Conservation (phyloP, 2,888 invertebrate species). For the Drosophila demipolita region DNA sequence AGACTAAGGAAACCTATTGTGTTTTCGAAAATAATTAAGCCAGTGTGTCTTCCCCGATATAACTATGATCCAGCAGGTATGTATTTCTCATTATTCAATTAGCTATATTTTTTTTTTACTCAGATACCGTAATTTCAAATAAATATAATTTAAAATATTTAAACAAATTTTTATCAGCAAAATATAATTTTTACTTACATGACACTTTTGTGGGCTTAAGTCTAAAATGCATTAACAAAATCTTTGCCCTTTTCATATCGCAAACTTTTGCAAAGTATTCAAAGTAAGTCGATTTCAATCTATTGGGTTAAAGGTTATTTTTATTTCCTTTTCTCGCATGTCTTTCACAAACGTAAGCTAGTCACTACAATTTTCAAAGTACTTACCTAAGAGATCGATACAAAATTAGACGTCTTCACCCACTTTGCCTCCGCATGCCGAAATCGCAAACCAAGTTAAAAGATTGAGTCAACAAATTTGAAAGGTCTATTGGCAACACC, state of each 20-base stretch:
- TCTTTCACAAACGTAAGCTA: too few relatives aligned
- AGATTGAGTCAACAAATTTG: too few relatives aligned
- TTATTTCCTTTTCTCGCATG: neutral
- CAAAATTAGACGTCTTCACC: too few relatives aligned
- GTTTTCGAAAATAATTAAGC: constrained; percentile 88
- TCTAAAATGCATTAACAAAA: neutral
- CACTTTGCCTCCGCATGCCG: too few relatives aligned
- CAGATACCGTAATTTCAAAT: neutral
- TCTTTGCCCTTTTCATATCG: neutral
- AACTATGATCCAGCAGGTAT: constrained; percentile 87
- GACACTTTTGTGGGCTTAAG: neutral
- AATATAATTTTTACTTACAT: too few relatives aligned
- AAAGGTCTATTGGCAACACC: too few relatives aligned
- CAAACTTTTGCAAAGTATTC: neutral
- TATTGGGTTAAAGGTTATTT: neutral
- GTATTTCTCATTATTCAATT: constrained; percentile 35
- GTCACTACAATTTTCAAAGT: too few relatives aligned
- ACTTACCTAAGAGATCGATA: too few relatives aligned
- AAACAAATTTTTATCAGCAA: neutral
- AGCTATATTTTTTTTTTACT: neutral
- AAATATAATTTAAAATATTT: neutral
- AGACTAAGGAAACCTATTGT: constrained; percentile 91
- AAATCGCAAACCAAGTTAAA: too few relatives aligned
- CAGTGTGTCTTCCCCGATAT: constrained; percentile 90
- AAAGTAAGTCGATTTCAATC: too few relatives aligned